Evolutionary conservation across 2,797 vertebrate genomes (phyloP), one percentile per base, ranked within the genome.

Genomic region (Leptoclinus maculatus): DNA sequence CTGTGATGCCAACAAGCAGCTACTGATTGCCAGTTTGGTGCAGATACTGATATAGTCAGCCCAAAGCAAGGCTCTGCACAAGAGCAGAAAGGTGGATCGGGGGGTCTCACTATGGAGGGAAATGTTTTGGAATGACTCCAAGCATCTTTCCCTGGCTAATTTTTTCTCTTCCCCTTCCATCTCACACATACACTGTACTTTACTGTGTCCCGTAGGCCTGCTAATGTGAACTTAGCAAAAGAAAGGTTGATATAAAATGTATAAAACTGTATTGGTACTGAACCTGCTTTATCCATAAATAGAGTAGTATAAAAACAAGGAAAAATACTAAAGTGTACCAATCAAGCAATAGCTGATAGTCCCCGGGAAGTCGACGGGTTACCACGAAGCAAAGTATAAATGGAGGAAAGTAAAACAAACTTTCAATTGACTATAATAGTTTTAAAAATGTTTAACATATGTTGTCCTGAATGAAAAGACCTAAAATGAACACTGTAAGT

Each of bases 1-100:
- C 80, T 66, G 78, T 82, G 83, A 74, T 82, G 79, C 87, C 81
- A 88, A 88, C 87, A 90, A 89, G 87, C 81, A 88, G 83, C 79
- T 77, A 70, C 90, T 86, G 84, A 88, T 87, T 89, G 81, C 83
- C 72, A 85, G 79, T 84, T 88, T 86, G 80, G 81, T 86, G 76
- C 62, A 76, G 68, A 86, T 80, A 78, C 85, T 83, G 82, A 88
- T 83, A 83, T 71, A 78, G 78, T 74, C 78, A 71, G 84, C 71
- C 63, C 57, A 65, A 47, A 78, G 78, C 78, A 45, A 74, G 34
- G 87, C 83, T 82, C 49, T 72, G 71, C 59, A 66, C 43, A 51
- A 38, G 81, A 76, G 74, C 38, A 71, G 72, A 64, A 74, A 65
- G 62, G 73, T 79, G 57, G 74, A 75, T 34, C 7, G 27, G 43